Conservation (phyloP, 2,797 vertebrate species). For the Gambelia wislizenii region DNA sequence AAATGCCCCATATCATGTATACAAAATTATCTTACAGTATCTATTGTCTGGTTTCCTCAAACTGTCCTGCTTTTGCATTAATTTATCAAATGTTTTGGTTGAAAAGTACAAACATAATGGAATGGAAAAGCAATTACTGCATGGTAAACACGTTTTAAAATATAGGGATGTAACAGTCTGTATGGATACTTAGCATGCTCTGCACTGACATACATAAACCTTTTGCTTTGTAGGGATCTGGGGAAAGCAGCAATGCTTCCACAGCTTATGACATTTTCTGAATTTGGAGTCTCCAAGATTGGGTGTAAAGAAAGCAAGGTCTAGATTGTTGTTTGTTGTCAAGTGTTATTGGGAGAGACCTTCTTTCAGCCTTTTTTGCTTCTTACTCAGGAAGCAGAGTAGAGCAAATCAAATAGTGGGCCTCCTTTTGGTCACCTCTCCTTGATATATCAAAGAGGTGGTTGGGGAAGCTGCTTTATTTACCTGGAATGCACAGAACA, state of each 20-base stretch:
- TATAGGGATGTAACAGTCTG: not conserved
- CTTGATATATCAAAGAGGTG: not conserved
- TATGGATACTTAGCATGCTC: not conserved
- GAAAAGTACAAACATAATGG: not conserved
- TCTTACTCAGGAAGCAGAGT: not conserved
- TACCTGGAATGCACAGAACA: not conserved
- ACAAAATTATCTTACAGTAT: not conserved
- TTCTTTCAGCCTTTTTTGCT: not conserved
- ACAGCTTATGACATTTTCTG: not conserved
- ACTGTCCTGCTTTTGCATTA: not conserved
- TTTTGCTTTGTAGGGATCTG: not conserved
- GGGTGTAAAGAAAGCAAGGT: not conserved
- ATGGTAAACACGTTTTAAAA: not conserved
- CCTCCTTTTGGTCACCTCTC: not conserved
- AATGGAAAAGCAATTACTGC: not conserved
- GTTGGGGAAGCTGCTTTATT: not conserved
- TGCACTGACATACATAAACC: not conserved
- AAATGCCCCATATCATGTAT: not conserved
- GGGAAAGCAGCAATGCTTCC: not conserved
- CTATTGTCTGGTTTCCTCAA: not conserved
- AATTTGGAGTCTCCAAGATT: not conserved
- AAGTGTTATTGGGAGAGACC: not conserved
- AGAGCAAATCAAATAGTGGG: not conserved
- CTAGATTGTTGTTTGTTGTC: not conserved
- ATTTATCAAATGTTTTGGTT: not conserved